phyloP scores from a whole-genome alignment of 2,797 vertebrate genomes.

The Melanotaenia trifasciata region DNA sequence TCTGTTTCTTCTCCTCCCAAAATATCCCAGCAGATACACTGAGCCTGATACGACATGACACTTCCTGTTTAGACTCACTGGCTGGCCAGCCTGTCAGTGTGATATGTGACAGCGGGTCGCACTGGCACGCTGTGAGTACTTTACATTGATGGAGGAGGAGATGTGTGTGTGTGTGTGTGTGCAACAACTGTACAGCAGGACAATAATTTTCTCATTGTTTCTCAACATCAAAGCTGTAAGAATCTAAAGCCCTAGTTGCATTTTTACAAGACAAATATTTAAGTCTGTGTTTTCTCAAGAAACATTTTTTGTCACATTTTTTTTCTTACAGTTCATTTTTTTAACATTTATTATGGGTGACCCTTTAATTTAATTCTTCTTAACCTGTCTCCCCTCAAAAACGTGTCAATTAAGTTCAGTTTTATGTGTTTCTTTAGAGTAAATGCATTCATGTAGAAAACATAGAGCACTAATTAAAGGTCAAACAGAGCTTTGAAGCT shows the following conservation, averaged over 20 bases:
- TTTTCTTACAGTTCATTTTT: no score
- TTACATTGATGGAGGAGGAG: background rate
- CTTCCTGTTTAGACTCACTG: conserved; percentile 57
- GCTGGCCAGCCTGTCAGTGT: conserved; percentile 40
- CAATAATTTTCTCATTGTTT: background rate
- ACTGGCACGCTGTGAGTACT: conserved; percentile 2
- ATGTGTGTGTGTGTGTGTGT: background rate
- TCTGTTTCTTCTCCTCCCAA: conserved; percentile 60
- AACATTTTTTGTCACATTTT: no score
- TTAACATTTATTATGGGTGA: no score
- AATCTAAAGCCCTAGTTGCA: no score
- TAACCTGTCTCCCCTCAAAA: no score
- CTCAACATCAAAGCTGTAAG: background rate
- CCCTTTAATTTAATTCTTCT: no score
- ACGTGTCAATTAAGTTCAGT: no score
- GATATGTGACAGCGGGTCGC: conserved; percentile 34
- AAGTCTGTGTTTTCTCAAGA: no score
- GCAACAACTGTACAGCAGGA: background rate
- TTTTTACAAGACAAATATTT: no score
- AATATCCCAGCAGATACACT: conserved; percentile 57
- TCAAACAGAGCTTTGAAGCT: background rate
- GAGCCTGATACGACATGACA: conserved; percentile 46
- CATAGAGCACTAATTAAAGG: background rate
- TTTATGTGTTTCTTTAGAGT: no score
- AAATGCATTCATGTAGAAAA: background rate